These are phyloP conservation scores for Lepidochitona cinerea DNA, from an alignment of 2,888 invertebrate species.

Conservation along the genomic window DNA sequence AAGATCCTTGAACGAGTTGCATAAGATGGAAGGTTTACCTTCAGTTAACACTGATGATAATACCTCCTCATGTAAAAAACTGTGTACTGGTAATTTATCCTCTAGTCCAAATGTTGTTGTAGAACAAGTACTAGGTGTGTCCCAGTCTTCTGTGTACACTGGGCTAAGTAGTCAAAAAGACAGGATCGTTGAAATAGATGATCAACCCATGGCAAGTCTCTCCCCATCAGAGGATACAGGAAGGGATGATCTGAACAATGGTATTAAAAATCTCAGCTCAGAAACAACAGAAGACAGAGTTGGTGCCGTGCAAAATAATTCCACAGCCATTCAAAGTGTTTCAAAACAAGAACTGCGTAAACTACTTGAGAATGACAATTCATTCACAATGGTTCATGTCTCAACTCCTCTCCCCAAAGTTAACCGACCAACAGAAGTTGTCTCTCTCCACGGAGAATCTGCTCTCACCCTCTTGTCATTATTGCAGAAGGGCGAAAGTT, in stretches of 20 bases:
- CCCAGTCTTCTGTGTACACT: slow-evolving; percentile 40
- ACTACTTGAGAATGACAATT: not conserved
- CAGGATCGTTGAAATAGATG: slow-evolving; percentile 33
- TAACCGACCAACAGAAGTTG: not conserved
- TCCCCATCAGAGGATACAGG: not conserved
- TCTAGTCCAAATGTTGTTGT: slow-evolving; percentile 49
- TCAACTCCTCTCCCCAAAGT: not conserved
- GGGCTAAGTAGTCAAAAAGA: slow-evolving; percentile 52
- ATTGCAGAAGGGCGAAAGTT: slow-evolving; percentile 50
- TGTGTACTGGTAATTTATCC: slow-evolving; percentile 6
- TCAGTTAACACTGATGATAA: not conserved
- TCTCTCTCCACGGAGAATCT: slow-evolving; percentile 32
- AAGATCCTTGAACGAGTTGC: not conserved
- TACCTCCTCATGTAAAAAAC: not conserved
- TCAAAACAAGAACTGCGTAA: not conserved
- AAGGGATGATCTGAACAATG: not conserved
- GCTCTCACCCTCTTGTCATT: slow-evolving; percentile 53
- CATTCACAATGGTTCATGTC: not conserved
- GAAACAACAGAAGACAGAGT: not conserved
- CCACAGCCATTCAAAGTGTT: not conserved
- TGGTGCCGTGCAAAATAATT: not conserved
- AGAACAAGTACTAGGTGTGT: slow-evolving; percentile 44
- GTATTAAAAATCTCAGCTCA: not conserved
- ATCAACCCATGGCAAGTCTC: not conserved
- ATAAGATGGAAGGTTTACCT: not conserved